Evolutionary conservation across 2,888 invertebrate species (phyloP), one percentile per base, ranked within the genome.

Genomic region (Philereme transversata): DNA sequence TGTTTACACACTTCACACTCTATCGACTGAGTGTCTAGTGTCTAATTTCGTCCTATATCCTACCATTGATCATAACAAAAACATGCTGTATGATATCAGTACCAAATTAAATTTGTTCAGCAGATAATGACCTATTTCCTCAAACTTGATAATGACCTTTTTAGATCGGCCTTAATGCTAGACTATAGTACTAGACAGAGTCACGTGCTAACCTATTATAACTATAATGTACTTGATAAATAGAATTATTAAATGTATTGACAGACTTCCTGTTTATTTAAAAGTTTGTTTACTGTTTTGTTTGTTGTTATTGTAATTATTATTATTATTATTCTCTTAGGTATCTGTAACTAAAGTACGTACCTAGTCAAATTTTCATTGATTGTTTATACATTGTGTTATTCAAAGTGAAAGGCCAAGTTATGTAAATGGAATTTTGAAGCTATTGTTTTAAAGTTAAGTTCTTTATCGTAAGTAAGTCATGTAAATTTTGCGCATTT

Each of bases 331-430:
- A 38, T 38, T 38, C 36, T 38, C 5, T 7, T 22, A 36, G 36
- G 36, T 7, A 5, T 36, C 36, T 36, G 36, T 1, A 36, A 36
- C 5, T 36, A 36, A 43, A n/a, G n/a, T 10, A 43, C n/a, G 10
- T n/a, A 4, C 43, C 4, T 6, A 38, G 38, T 5, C 5, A 38
- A 38, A 38, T 3, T 8, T 38, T 43, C 43, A n/a, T 7, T 22
- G 4, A 11, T 22, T 22, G 6, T 44, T 7, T 11, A 41, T 22
- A 35, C 52, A 52, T 52, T 61, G 43, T 47, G 34, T 45, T 52
- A 48, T 45, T 56, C 43, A 40, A 48, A 56, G 44, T 61, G 41
- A 51, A 51, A 35, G 22, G 41, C 8, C 45, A 54, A 51, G n/a
- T 52, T 52, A 56, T 40, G 48, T 38, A 49, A 48, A 51, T 53